Conservation (phyloP, 2,888 invertebrate genomes). For the Hypena proboscidalis region DNA sequence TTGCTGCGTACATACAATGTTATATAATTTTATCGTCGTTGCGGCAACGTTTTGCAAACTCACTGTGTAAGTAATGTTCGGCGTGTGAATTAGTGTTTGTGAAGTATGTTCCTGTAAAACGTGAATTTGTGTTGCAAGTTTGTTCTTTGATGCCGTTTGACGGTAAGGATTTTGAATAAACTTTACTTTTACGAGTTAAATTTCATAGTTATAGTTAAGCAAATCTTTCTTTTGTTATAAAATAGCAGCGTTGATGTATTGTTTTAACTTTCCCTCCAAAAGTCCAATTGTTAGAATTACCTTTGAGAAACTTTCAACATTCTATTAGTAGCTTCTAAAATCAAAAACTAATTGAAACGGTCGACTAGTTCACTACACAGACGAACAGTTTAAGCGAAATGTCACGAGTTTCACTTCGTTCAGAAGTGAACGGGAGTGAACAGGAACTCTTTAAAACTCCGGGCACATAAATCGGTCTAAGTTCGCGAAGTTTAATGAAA, state of each 20-base stretch:
- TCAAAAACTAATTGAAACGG: conserved; percentile 24
- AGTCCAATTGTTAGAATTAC: too few species aligned
- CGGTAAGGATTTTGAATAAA: too few species aligned
- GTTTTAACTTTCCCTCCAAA: too few species aligned
- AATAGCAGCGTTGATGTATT: too few species aligned
- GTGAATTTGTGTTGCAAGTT: background rate
- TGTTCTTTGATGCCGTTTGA: background rate
- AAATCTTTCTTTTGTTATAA: too few species aligned
- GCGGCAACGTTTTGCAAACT: conserved; percentile 27
- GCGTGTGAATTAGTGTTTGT: conserved; percentile 3
- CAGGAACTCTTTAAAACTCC: conserved; percentile 43
- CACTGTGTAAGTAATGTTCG: conserved; percentile 5
- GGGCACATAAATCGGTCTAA: conserved; percentile 52
- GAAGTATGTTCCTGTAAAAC: background rate
- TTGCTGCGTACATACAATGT: conserved; percentile 41
- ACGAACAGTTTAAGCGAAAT: conserved; percentile 25
- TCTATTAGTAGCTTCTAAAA: conserved; percentile 22
- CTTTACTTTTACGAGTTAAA: too few species aligned
- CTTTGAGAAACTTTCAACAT: conserved; percentile 28
- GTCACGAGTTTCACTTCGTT: conserved; percentile 29
- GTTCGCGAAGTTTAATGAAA: conserved; percentile 58
- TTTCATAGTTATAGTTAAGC: too few species aligned
- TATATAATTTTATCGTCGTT: conserved; percentile 39
- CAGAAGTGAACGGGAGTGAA: conserved; percentile 11
- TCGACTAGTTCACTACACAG: conserved; percentile 25